These are phyloP conservation scores for Dryas iulia DNA, from an alignment of 1,140 invertebrate genomes.

Conservation along the genomic window DNA sequence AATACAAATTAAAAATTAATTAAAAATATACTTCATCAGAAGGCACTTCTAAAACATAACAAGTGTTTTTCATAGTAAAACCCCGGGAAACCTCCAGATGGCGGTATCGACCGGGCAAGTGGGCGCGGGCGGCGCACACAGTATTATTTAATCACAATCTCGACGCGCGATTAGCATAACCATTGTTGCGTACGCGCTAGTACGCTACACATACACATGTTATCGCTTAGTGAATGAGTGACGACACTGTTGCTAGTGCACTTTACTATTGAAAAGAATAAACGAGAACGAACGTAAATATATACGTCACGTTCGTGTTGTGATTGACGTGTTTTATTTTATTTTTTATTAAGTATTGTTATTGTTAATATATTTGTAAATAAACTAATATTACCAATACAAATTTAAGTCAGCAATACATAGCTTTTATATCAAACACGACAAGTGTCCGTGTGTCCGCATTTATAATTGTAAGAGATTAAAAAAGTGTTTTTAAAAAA, in stretches of 20 bases:
- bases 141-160: conserved; percentile 70
- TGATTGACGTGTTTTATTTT: background rate
- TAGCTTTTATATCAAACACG: too few relatives aligned
- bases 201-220: conserved; percentile 49
- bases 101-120: conserved; percentile 55
- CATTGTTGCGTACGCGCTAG: conserved; percentile 49
- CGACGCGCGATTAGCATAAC: conserved; percentile 61
- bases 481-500: too few relatives aligned
- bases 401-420: too few relatives aligned
- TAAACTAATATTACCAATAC: too few relatives aligned
- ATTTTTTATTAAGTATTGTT: background rate
- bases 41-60: too few relatives aligned
- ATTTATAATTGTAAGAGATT: too few relatives aligned
- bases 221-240: conserved; percentile 59
- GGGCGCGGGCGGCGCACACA: conserved; percentile 35
- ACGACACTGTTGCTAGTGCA: conserved; percentile 37
- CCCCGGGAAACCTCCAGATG: conserved; percentile 55
- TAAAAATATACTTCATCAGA: too few relatives aligned
- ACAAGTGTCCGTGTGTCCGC: too few relatives aligned
- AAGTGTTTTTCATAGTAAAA: background rate
- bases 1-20: too few relatives aligned
- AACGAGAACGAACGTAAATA: conserved; percentile 20
- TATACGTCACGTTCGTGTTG: conserved; percentile 9
- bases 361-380: too few relatives aligned
- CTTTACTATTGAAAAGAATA: conserved; percentile 18